Evolutionary conservation across 2,113 vertebrate genomes (phyloP).

Genomic region (Dromaius novaehollandiae): DNA sequence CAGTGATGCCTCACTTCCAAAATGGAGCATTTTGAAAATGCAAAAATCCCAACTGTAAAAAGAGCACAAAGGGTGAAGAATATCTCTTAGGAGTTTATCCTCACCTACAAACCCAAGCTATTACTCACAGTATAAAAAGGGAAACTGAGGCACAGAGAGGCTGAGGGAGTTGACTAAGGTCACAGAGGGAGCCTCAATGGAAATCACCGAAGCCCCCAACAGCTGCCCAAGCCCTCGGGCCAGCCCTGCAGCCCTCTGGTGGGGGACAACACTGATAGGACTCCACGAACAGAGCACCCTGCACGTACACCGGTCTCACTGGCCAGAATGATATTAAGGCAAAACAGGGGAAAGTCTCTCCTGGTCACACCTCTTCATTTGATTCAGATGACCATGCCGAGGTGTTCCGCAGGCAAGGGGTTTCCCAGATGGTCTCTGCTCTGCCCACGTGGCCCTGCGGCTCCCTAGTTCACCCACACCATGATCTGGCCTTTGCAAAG

Average conservation of each 20-base stretch:
- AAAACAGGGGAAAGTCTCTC: background rate
- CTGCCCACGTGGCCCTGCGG: background rate
- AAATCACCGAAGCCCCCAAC: background rate
- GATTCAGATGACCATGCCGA: background rate
- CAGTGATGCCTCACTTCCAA: background rate
- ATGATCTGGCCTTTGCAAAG: background rate
- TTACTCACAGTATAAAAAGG: background rate
- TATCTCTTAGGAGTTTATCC: too few relatives aligned
- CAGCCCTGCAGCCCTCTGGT: background rate
- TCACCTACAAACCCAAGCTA: too few relatives aligned
- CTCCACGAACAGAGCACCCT: background rate
- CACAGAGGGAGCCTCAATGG: background rate
- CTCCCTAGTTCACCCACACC: background rate
- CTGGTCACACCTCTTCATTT: background rate
- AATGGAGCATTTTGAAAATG: background rate
- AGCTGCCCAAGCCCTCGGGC: too few relatives aligned
- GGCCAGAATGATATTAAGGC: background rate
- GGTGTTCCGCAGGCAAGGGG: background rate
- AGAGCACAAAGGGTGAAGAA: background rate
- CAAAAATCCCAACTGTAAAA: background rate
- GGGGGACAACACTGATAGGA: background rate
- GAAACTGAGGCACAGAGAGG: background rate
- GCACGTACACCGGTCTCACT: background rate
- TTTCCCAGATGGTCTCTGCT: background rate
- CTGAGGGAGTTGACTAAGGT: background rate